A percentile compares a stretch with the other conserved stretches of the same genome.
These are phyloP conservation scores for Plecotus auritus DNA, from an alignment of 2,113 vertebrate genomes.

Conservation along the genomic window DNA sequence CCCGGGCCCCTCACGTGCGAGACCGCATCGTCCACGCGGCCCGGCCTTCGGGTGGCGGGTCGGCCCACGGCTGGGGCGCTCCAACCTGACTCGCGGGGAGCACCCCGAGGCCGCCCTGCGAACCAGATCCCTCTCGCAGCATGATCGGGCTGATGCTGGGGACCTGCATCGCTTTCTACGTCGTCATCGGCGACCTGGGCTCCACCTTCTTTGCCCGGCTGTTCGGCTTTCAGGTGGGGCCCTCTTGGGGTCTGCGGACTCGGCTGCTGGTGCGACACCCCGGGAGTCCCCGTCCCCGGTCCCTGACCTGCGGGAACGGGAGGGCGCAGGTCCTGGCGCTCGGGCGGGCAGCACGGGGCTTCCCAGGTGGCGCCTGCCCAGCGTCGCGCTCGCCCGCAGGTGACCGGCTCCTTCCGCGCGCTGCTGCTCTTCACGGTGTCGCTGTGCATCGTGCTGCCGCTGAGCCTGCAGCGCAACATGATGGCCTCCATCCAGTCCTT, in stretches of 20 bases:
- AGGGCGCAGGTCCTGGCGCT: background rate
- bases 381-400: conserved; percentile 74
- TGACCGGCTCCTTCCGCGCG: conserved; percentile 87
- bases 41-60: fast-evolving
- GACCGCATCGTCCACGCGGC: fast-evolving
- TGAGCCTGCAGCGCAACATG: conserved; percentile 98
- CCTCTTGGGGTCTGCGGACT: background rate
- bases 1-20: background rate
- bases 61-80: fast-evolving
- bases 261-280: too few relatives aligned
- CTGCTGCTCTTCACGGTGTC: conserved; percentile 91
- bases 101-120: too few relatives aligned
- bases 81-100: too few relatives aligned
- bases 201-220: conserved; percentile 95
- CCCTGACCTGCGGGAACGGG: background rate
- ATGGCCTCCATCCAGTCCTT: conserved; percentile 99
- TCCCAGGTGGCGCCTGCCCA: background rate
- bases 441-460: conserved; percentile 92
- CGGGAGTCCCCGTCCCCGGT: fast-evolving
- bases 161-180: conserved; percentile 97
- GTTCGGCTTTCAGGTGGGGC: conserved; percentile 90
- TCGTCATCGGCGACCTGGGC: conserved; percentile 96
- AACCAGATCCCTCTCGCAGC: conserved; percentile 50
- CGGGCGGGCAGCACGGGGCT: fast-evolving
- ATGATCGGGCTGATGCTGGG: conserved; percentile 99